These are phyloP conservation scores for Drosophila sturtevanti DNA, from an alignment of 1,140 invertebrate genomes.

Conservation along the genomic window DNA sequence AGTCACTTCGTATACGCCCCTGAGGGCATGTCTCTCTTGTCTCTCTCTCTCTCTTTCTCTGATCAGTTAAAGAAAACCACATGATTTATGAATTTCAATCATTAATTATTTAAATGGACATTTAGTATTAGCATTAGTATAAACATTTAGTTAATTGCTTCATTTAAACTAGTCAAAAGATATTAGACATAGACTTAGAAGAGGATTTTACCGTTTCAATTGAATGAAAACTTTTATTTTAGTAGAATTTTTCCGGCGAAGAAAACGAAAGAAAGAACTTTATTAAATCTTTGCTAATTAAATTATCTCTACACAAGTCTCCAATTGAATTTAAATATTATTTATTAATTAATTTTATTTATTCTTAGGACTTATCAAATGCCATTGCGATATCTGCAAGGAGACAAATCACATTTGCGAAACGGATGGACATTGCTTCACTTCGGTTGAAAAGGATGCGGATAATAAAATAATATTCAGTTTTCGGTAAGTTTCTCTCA, in stretches of 20 bases:
- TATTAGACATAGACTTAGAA: no score
- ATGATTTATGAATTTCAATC: conserved; percentile 11
- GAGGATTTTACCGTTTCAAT: no score
- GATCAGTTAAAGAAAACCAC: conserved; percentile 6
- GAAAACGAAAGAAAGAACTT: no score
- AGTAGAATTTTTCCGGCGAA: no score
- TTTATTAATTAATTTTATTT: not conserved
- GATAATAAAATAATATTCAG: conserved; percentile 85
- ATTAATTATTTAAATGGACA: not conserved
- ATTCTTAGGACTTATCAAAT: conserved; percentile 85
- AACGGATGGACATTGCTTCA: conserved; percentile 94
- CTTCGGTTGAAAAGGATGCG: conserved; percentile 88
- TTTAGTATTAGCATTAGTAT: not conserved
- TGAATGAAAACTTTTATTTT: no score
- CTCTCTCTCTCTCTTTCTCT: not conserved
- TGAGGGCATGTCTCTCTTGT: not conserved
- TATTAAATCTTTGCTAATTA: not conserved
- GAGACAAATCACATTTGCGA: conserved; percentile 92
- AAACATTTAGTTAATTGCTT: conserved; percentile 5
- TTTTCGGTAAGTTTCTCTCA: conserved; percentile 88
- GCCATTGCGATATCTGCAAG: conserved; percentile 90
- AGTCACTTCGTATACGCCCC: conserved; percentile 4
- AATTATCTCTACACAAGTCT: not conserved
- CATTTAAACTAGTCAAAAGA: not conserved
- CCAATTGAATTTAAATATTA: not conserved